Percentiles rank a stretch among this genome's conserved stretches.
Evolutionary conservation across 53 echinoderm and acorn worm species (phyloP).

Genomic region (Paracentrotus lividus): DNA sequence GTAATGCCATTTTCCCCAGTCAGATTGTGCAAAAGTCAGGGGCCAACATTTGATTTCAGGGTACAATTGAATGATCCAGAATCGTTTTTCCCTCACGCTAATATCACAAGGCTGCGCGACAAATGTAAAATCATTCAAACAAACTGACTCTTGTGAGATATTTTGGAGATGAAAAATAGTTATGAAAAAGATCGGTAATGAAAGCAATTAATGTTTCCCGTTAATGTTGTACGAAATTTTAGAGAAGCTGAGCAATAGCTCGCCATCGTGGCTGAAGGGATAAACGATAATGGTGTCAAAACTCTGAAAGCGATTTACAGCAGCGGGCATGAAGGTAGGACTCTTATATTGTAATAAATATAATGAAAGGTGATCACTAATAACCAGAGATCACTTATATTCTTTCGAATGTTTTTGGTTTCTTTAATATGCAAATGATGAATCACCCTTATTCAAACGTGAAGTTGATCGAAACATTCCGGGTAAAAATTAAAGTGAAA

Average conservation of each 20-base stretch:
- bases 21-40: neutral
- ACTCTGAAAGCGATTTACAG: neutral
- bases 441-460: no score
- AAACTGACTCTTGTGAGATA: neutral
- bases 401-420: neutral
- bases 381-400: neutral
- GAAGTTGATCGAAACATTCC: no score
- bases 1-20: slow-evolving; percentile 30
- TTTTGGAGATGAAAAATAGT: neutral
- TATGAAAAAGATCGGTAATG: neutral
- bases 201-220: neutral
- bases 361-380: neutral
- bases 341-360: neutral
- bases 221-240: neutral
- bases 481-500: neutral
- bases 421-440: no score
- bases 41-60: neutral
- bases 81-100: neutral
- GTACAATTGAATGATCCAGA: neutral
- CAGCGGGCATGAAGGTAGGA: neutral
- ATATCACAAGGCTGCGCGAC: neutral
- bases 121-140: neutral
- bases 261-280: neutral
- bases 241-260: neutral
- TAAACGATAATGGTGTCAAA: neutral